These are phyloP conservation scores for Caenorhabditis panamensis DNA, from an alignment of 2,888 invertebrate species.

Conservation along the genomic window DNA sequence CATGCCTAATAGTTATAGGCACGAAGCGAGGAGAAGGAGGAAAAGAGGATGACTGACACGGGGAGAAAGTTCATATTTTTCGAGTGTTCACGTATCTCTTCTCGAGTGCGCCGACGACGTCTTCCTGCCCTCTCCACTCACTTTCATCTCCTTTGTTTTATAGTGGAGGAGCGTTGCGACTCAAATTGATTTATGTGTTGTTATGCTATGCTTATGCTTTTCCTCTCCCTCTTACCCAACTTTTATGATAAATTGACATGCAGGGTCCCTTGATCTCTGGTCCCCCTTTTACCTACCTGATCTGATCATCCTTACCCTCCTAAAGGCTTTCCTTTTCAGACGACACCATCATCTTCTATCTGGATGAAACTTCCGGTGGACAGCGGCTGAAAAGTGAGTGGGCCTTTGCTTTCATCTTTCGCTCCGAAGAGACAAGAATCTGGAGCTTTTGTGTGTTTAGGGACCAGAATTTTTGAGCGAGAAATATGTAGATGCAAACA, in stretches of 20 bases:
- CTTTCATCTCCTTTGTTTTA: constrained; percentile 24
- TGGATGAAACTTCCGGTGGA: constrained; percentile 58
- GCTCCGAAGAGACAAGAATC: too few relatives aligned
- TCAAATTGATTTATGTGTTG: not conserved
- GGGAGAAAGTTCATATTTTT: constrained; percentile 45
- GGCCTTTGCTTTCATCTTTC: not conserved
- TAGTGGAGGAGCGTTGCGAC: not conserved
- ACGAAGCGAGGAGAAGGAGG: not conserved
- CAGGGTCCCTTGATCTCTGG: too few relatives aligned
- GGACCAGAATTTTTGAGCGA: too few relatives aligned
- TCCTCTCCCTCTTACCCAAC: not conserved
- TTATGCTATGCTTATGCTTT: not conserved
- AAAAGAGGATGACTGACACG: constrained; percentile 3
- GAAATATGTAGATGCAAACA: too few relatives aligned
- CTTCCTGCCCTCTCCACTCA: constrained; percentile 15
- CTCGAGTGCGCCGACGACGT: constrained; percentile 25
- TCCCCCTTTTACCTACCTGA: not conserved
- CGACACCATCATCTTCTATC: constrained; percentile 23
- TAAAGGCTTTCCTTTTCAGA: too few relatives aligned
- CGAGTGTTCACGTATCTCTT: constrained; percentile 49
- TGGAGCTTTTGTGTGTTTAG: too few relatives aligned
- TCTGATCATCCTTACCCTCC: not conserved
- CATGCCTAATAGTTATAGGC: constrained; percentile 39
- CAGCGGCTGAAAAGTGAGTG: constrained; percentile 43
- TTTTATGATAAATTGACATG: constrained; percentile 4